Base-by-base conservation (phyloP, 2,888 invertebrate genomes). In the Patella pellucida region DNA sequence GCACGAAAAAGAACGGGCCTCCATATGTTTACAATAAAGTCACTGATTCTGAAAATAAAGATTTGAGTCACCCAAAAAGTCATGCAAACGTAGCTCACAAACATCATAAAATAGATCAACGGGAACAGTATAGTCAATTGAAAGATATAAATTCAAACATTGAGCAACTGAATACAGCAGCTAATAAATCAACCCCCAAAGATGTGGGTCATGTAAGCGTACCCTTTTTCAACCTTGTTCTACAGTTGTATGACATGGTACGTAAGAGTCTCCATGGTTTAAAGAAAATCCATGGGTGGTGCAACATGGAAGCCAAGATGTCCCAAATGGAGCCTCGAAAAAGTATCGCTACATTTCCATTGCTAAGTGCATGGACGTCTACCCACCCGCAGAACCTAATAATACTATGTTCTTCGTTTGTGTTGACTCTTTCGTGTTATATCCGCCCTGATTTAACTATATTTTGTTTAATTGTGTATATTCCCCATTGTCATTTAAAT, bases 361-460 rank as follows among this genome's bases (percentile, higher is more conserved):
- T 4, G 41, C 41, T 9, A 41, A 41, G 41, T 41, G 41, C 41
- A 41, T 19, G 62, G 62, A 23, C 19, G 3, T 19, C 62, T 9
- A 23, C 19, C 12, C 11, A 4, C 19, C 23, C 62, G 3, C 12
- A 23, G 2, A 62, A n/a, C 16, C 3, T 19, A 19, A 14, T 23
- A 12, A 14, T 23, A 23, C 2, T 23, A 15, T 11, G 19, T 15
- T 62, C 62, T 14, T 62, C 62, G 9, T 75, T 72, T 27, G 62
- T 70, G 51, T 67, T 75, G 62, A 75, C 71, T 9, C 16, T 75
- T n/a, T 73, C 75, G 19, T 71, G 71, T 23, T 88, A 88, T 72
- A 79, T 86, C 15, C 77, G 88, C n/a, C 74, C 81, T 14, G 87
- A 87, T 75, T 52, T 83, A 0, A 62, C 77, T 2, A n/a, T 84